These are phyloP conservation scores for Archocentrus centrarchus DNA, from an alignment of 2,113 vertebrate species.

Conservation along the genomic window DNA sequence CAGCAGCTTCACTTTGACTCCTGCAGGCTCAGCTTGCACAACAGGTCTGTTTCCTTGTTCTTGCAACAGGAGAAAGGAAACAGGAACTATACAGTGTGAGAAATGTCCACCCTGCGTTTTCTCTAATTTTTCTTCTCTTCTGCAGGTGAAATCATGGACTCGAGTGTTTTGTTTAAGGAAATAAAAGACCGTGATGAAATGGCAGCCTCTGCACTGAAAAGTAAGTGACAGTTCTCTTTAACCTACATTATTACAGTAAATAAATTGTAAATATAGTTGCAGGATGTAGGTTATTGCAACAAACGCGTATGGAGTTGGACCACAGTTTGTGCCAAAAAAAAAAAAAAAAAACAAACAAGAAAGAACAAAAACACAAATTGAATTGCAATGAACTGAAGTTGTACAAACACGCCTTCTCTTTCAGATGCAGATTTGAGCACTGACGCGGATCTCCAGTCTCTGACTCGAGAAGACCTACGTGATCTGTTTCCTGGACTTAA, in stretches of 20 bases:
- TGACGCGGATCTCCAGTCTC: neutral
- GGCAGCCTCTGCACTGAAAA: accelerated
- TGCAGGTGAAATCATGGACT: constrained; percentile 46
- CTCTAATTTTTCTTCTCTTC: neutral
- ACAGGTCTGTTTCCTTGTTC: neutral
- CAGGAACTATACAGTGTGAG: neutral
- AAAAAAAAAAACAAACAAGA: neutral
- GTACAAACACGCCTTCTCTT: accelerated
- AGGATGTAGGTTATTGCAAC: neutral
- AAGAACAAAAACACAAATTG: neutral
- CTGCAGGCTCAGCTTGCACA: neutral
- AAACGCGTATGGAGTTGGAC: neutral
- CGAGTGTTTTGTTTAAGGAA: neutral
- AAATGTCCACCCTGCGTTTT: neutral
- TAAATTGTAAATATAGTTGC: neutral
- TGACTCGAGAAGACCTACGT: constrained; percentile 10
- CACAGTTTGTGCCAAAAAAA: neutral
- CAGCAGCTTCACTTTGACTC: neutral
- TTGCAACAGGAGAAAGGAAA: accelerated
- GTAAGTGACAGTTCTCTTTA: constrained; percentile 15
- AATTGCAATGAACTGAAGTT: neutral
- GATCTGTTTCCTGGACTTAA: neutral
- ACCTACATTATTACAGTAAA: neutral
- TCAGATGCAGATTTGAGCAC: accelerated
- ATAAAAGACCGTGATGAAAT: accelerated